These are phyloP conservation scores for Pachliopta kotzebuea DNA, from an alignment of 2,888 invertebrate species.

Conservation along the genomic window DNA sequence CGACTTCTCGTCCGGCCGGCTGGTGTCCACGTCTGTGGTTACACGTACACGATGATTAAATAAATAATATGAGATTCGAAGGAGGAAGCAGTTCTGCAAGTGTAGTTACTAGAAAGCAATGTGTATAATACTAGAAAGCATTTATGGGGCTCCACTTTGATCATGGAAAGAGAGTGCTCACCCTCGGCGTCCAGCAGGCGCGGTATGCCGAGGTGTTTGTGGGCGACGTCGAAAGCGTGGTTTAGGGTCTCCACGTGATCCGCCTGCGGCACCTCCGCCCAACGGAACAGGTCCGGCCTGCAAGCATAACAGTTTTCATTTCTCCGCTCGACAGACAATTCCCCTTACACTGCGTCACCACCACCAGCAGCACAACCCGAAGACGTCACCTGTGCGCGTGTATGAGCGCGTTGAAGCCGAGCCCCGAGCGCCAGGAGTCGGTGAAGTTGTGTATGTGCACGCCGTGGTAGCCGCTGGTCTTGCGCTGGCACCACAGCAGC, in stretches of 20 bases:
- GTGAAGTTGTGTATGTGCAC: constrained; percentile 95
- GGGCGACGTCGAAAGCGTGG: constrained; percentile 98
- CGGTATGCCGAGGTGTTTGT: constrained; percentile 95
- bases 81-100: too few species aligned
- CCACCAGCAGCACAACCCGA: too few species aligned
- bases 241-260: constrained; percentile 97
- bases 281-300: constrained; percentile 96
- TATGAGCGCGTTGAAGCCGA: constrained; percentile 99
- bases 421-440: constrained; percentile 96
- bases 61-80: too few species aligned
- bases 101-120: too few species aligned
- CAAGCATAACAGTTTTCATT: not conserved
- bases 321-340: too few species aligned
- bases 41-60: too few species aligned
- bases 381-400: constrained; percentile 88
- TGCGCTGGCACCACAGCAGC: constrained; percentile 98
- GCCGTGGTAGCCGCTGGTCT: constrained; percentile 96
- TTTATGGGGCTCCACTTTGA: too few species aligned
- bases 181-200: constrained; percentile 96
- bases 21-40: constrained; percentile 92
- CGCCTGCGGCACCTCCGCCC: constrained; percentile 87
- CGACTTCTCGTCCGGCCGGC: constrained; percentile 97
- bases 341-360: too few species aligned
- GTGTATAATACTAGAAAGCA: too few species aligned
- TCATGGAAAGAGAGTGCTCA: constrained; percentile 40